Percentiles rank a stretch among this genome's conserved stretches.
Conservation (phyloP, 92 coral and sea anemone genomes). For the Palythoa heliodiscus region DNA sequence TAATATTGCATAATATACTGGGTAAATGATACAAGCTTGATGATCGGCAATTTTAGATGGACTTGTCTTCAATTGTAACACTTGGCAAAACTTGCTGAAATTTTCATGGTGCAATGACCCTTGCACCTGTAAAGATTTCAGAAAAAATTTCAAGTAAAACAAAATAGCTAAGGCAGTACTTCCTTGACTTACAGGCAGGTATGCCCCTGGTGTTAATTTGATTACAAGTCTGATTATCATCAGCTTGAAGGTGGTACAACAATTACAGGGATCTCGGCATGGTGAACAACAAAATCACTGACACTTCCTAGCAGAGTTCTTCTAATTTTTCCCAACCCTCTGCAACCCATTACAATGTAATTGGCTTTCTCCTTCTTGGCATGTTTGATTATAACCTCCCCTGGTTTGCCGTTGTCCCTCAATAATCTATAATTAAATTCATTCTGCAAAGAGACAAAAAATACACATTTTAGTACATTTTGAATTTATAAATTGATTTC, state of each 20-base stretch:
- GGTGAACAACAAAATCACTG: conserved; percentile 40
- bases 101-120: no score
- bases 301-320: conserved; percentile 37
- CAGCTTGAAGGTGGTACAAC: conserved; percentile 38
- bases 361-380: conserved; percentile 38
- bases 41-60: no score
- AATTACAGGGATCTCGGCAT: conserved; percentile 27
- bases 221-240: background rate
- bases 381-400: conserved; percentile 27
- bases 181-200: no score
- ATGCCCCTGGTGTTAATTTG: no score
- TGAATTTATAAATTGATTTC: no score
- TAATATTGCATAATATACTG: no score
- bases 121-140: no score
- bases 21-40: no score
- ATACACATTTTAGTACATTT: background rate
- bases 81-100: no score
- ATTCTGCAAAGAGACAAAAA: background rate
- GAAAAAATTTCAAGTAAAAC: no score
- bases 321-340: conserved; percentile 40
- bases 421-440: conserved; percentile 14
- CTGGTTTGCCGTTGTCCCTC: conserved; percentile 40
- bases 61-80: no score
- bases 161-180: no score
- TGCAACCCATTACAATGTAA: conserved; percentile 41